Conservation (phyloP, 2,797 vertebrate genomes). For the Austrolebias charrua region DNA sequence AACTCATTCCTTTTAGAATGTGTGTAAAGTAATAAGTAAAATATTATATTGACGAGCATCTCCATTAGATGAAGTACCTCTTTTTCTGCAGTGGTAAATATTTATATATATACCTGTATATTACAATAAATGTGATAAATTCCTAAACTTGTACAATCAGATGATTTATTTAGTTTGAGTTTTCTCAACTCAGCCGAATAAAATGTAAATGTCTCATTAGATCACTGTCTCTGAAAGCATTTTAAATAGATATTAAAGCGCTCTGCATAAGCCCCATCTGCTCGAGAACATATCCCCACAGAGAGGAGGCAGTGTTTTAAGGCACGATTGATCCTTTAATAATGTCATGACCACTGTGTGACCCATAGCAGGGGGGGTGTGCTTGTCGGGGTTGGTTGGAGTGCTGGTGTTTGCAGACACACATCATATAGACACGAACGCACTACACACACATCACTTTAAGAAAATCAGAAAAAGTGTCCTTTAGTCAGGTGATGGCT, state of each 20-base stretch:
- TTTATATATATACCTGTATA: neutral
- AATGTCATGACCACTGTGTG: conserved; percentile 77
- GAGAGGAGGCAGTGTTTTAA: conserved; percentile 74
- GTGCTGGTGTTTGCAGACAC: conserved; percentile 18
- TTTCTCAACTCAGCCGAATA: conserved; percentile 55
- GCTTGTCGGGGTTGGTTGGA: conserved; percentile 30
- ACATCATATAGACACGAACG: conserved; percentile 7
- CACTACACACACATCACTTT: conserved; percentile 25
- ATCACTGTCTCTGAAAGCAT: conserved; percentile 73
- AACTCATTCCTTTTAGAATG: neutral
- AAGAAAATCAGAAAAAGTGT: conserved; percentile 23
- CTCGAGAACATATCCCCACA: conserved; percentile 53
- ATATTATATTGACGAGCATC: neutral
- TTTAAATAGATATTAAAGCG: conserved; percentile 78
- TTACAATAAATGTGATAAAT: conserved; percentile 4
- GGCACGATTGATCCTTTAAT: conserved; percentile 82
- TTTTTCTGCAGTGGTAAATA: too few species aligned
- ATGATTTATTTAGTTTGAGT: conserved; percentile 40
- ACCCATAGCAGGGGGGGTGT: conserved; percentile 65
- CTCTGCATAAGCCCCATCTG: conserved; percentile 76
- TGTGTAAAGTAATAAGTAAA: too few species aligned
- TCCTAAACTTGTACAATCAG: conserved; percentile 7
- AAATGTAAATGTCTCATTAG: conserved; percentile 76
- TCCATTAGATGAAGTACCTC: neutral
- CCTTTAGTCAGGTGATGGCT: conserved; percentile 45